phyloP scores from a whole-genome alignment of 1,140 invertebrate species.

The Stegodyphus mimosarum region DNA sequence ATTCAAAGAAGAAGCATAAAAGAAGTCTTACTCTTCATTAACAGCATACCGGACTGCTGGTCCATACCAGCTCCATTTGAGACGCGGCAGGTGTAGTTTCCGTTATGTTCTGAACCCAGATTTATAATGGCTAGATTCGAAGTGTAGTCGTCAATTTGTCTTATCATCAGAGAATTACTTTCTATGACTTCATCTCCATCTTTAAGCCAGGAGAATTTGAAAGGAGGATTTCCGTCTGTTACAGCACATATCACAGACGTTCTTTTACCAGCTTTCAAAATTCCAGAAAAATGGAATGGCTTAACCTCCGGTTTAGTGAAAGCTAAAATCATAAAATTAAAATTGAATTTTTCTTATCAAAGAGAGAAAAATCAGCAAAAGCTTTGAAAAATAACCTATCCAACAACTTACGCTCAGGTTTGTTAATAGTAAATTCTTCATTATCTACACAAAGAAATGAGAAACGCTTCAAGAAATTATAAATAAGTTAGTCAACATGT shows the following conservation, averaged over 20 bases:
- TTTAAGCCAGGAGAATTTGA: slow-evolving; percentile 62
- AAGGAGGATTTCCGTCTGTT: slow-evolving; percentile 61
- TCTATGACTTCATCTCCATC: slow-evolving; percentile 38
- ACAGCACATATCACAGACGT: slow-evolving; percentile 71
- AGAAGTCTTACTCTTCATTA: neutral
- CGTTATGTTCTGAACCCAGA: slow-evolving; percentile 48
- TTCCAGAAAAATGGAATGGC: slow-evolving; percentile 63
- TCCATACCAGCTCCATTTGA: slow-evolving; percentile 46
- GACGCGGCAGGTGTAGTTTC: slow-evolving; percentile 62
- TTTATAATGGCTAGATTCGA: slow-evolving; percentile 44
- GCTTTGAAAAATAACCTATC: too few species aligned
- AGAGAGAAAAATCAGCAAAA: too few species aligned
- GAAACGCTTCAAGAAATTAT: too few species aligned
- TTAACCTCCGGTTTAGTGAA: slow-evolving; percentile 34
- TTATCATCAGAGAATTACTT: neutral
- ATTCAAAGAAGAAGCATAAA: too few species aligned
- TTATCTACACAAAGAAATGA: too few species aligned
- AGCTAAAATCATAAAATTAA: neutral
- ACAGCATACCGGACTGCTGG: slow-evolving; percentile 2
- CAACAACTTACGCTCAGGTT: neutral
- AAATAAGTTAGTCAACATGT: too few species aligned
- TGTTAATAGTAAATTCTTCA: neutral
- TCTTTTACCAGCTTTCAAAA: slow-evolving; percentile 77
- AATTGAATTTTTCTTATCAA: too few species aligned
- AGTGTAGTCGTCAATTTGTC: slow-evolving; percentile 67